Evolutionary conservation across 1,140 invertebrate genomes (phyloP), one percentile per base, ranked within the genome.

Genomic region (Streblospio benedicti): DNA sequence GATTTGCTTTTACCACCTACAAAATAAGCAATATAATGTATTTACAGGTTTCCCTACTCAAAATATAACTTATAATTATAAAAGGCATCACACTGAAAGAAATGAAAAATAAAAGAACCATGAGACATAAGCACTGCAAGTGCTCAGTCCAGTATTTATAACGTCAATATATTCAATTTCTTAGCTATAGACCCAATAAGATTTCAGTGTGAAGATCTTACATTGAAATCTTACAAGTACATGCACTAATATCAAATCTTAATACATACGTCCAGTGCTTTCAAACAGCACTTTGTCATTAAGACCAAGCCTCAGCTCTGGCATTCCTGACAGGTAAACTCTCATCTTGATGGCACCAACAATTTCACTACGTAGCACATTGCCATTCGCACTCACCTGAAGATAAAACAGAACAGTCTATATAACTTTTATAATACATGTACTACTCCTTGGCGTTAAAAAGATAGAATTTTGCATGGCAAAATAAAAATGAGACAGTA

Each of bases 201-300:
- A n/a, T n/a, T n/a, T n/a, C n/a, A n/a, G n/a, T n/a, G n/a, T n/a
- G n/a, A n/a, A n/a, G n/a, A n/a, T n/a, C n/a, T n/a, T n/a, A n/a
- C n/a, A n/a, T n/a, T n/a, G n/a, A n/a, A n/a, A n/a, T n/a, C n/a
- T n/a, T n/a, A n/a, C n/a, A n/a, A n/a, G n/a, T n/a, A n/a, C n/a
- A n/a, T n/a, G n/a, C n/a, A n/a, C n/a, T n/a, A n/a, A n/a, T n/a
- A n/a, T n/a, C n/a, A n/a, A 47, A 14, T 14, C 20, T 16, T 23
- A 44, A 4, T 50, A 76, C 79, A 75, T 67, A 81, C 95, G 82
- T 1, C 96, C 95, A 20, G 93, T 98, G 61, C 90, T 95, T 77
- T 99, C 95, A 81, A 98, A 99, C 0, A 99, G 77, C 12, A 99
- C 94, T 81, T 99, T 99, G 74, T 99, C 97, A 76, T 99, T 99